Evolutionary conservation across 2,888 invertebrate genomes (phyloP).

Genomic region (Cetonia aurata): DNA sequence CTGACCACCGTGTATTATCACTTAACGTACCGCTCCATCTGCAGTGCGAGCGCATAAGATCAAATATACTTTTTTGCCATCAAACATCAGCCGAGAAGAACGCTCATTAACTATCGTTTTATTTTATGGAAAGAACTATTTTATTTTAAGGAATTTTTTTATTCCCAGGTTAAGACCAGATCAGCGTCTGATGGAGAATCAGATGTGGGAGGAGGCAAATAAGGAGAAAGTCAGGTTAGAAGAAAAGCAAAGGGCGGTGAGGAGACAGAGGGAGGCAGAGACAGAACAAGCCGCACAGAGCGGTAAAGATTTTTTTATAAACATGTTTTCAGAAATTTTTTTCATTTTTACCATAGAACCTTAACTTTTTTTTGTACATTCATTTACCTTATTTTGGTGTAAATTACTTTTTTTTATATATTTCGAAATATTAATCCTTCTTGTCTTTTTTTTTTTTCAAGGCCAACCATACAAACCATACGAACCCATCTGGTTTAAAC

Average conservation of each 20-base stretch:
- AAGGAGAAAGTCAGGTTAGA: conserved; percentile 87
- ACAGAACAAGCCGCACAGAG: conserved; percentile 79
- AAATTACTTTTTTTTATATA: not conserved
- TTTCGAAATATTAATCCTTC: not conserved
- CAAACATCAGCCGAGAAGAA: too few species aligned
- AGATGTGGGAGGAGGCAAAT: conserved; percentile 93
- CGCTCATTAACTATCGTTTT: too few species aligned
- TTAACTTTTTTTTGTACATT: too few species aligned
- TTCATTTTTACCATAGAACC: too few species aligned
- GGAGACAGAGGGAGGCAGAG: conserved; percentile 83
- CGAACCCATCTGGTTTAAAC: conserved; percentile 81
- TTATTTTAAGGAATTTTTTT: too few species aligned
- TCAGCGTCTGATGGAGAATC: conserved; percentile 97
- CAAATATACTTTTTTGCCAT: too few species aligned
- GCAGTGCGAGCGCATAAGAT: too few species aligned
- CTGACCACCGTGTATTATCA: too few species aligned
- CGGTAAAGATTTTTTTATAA: conserved; percentile 60
- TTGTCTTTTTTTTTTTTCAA: conserved; percentile 51
- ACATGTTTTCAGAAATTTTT: not conserved
- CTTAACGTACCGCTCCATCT: too few species aligned
- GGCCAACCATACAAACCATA: conserved; percentile 77
- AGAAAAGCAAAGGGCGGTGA: conserved; percentile 91
- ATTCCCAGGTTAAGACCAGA: conserved; percentile 80
- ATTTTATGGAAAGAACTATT: too few species aligned
- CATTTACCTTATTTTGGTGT: too few species aligned